These are phyloP conservation scores for Brachystomella parvula DNA, from an alignment of 1,140 invertebrate species.

Conservation along the genomic window DNA sequence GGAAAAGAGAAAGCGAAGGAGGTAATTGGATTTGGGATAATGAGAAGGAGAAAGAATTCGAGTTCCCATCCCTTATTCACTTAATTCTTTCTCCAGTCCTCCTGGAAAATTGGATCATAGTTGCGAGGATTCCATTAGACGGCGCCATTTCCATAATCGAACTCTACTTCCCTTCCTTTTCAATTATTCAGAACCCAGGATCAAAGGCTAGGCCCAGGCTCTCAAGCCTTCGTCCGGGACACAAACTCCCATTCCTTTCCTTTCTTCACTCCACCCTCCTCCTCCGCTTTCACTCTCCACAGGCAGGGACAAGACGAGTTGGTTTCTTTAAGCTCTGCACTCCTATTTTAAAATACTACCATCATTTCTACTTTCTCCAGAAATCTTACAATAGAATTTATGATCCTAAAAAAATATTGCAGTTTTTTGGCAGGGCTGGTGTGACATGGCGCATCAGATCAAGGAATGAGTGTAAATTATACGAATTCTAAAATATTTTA, in stretches of 20 bases:
- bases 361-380: too few relatives aligned
- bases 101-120: background rate
- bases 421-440: too few relatives aligned
- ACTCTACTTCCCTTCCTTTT: conserved; percentile 7
- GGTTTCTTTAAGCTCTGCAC: too few relatives aligned
- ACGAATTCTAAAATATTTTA: too few relatives aligned
- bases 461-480: too few relatives aligned
- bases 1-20: background rate
- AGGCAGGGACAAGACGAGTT: too few relatives aligned
- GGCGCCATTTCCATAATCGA: conserved; percentile 11
- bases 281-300: too few relatives aligned
- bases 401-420: too few relatives aligned
- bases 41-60: background rate
- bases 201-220: conserved; percentile 5
- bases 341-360: too few relatives aligned
- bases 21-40: conserved; percentile 11
- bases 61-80: background rate
- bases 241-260: background rate
- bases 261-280: too few relatives aligned
- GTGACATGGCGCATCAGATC: too few relatives aligned
- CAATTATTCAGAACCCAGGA: conserved; percentile 6
- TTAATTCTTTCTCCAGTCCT: background rate
- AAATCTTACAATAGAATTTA: too few relatives aligned
- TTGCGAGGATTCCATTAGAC: conserved; percentile 4
- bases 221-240: background rate